Percentiles rank a stretch among this genome's conserved stretches.
phyloP scores from a whole-genome alignment of 1,140 invertebrate species.

The Sitobion miscanthi region DNA sequence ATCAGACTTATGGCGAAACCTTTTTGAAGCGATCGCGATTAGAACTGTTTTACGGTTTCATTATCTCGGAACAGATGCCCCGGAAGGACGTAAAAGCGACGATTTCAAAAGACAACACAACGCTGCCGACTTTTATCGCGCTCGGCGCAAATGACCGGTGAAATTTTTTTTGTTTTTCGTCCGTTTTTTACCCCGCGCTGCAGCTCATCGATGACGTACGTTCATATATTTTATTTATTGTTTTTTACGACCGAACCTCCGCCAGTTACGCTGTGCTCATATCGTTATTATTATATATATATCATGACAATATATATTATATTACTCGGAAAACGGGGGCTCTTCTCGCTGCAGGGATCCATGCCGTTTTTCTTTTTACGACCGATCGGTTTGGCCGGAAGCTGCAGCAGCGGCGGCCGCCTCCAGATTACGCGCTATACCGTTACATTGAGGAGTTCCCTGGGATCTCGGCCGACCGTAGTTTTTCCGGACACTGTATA shows the following conservation, averaged over 20 bases:
- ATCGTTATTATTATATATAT: background rate
- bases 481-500: background rate
- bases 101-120: background rate
- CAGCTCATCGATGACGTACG: background rate
- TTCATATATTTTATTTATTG: background rate
- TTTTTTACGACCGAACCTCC: constrained; percentile 19
- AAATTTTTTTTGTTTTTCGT: background rate
- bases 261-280: background rate
- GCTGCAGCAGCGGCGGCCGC: no score
- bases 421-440: background rate
- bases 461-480: background rate
- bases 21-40: background rate
- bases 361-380: constrained; percentile 20
- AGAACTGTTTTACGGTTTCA: background rate
- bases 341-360: background rate
- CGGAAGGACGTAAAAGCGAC: constrained; percentile 28
- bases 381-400: constrained; percentile 10
- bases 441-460: background rate
- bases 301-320: background rate
- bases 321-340: background rate
- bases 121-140: constrained; percentile 1
- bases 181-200: background rate
- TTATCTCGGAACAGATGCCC: constrained; percentile 3
- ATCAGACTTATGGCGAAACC: background rate
- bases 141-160: background rate